Conservation (phyloP, 2,888 invertebrate genomes). For the Agonopterix subpropinquella region DNA sequence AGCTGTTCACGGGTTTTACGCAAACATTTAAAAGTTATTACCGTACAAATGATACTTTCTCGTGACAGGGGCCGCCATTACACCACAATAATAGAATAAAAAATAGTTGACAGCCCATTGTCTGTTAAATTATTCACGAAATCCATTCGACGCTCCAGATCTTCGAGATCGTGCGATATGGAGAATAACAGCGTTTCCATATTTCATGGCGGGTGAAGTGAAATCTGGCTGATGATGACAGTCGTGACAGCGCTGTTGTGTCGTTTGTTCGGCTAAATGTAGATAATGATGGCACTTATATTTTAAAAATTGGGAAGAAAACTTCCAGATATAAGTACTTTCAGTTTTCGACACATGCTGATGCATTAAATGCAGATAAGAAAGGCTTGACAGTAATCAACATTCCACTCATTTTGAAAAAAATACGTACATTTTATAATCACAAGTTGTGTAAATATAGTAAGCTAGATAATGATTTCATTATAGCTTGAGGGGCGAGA, state of each 20-base stretch:
- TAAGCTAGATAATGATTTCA: not conserved
- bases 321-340: too few species aligned
- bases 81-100: conserved; percentile 43
- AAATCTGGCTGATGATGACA: conserved; percentile 59
- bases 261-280: too few species aligned
- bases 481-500: conserved; percentile 16
- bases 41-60: conserved; percentile 40
- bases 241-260: conserved; percentile 44
- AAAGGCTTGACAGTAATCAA: too few species aligned
- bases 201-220: conserved; percentile 51
- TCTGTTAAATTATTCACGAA: conserved; percentile 70
- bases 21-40: conserved; percentile 32
- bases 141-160: conserved; percentile 63
- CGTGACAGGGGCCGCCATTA: conserved; percentile 29
- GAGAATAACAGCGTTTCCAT: conserved; percentile 59
- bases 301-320: too few species aligned
- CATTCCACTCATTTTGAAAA: too few species aligned
- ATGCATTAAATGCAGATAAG: too few species aligned
- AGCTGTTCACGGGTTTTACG: conserved; percentile 17
- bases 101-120: conserved; percentile 62
- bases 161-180: conserved; percentile 63
- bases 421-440: too few species aligned
- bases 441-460: too few species aligned
- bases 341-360: too few species aligned
- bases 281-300: too few species aligned